Conservation (phyloP, 2,113 vertebrate species). For the Platichthys stellatus region DNA sequence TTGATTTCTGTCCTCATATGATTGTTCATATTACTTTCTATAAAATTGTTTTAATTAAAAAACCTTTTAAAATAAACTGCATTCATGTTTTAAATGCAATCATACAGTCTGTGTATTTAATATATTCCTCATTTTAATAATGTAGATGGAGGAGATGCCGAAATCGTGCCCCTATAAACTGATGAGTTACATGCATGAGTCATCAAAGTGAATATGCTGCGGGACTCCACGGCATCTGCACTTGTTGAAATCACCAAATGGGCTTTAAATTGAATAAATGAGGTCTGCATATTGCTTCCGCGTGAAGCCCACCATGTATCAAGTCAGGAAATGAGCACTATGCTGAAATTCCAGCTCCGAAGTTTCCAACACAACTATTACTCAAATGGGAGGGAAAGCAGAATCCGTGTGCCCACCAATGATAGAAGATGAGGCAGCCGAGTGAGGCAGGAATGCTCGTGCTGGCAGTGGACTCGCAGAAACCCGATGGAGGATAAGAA, state of each 20-base stretch:
- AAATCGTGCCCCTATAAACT: conserved; percentile 17
- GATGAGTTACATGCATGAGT: conserved; percentile 54
- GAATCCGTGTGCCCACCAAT: conserved; percentile 26
- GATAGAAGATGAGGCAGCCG: conserved; percentile 26
- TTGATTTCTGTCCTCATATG: background rate
- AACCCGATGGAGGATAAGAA: conserved; percentile 21
- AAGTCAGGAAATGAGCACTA: conserved; percentile 59
- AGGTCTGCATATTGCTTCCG: conserved; percentile 48
- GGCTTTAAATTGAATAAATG: conserved; percentile 47
- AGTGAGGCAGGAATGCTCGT: background rate
- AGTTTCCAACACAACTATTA: conserved; percentile 40
- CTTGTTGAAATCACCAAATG: conserved; percentile 52
- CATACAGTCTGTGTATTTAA: no score
- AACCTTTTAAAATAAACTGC: no score
- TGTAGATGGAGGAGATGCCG: background rate
- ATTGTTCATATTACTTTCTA: no score
- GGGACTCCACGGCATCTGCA: conserved; percentile 40
- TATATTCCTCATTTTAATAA: background rate
- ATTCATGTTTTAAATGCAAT: no score
- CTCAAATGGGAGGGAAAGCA: conserved; percentile 32
- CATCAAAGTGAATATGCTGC: conserved; percentile 14
- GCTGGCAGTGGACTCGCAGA: background rate
- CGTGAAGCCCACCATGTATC: conserved; percentile 30
- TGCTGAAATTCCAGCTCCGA: conserved; percentile 45
- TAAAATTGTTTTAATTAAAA: no score